Conservation (phyloP, 2,113 vertebrate species). For the Chionomys nivalis region DNA sequence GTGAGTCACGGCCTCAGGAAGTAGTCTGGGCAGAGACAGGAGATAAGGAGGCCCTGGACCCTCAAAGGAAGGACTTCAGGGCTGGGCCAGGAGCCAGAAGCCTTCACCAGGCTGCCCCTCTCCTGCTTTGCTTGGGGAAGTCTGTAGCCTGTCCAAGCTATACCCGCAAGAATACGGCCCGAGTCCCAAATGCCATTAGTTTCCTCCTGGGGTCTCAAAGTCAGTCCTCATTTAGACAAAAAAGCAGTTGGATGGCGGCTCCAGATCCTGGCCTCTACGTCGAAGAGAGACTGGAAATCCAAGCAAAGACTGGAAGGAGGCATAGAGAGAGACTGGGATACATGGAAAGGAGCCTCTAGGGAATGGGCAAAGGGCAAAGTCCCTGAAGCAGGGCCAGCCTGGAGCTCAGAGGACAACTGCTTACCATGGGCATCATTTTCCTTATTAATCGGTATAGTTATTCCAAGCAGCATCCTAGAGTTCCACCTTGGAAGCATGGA, state of each 20-base stretch:
- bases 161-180: not conserved
- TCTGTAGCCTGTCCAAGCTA: not conserved
- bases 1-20: not conserved
- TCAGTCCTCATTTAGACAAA: not conserved
- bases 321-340: not conserved
- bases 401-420: not conserved
- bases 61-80: not conserved
- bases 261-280: not conserved
- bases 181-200: not conserved
- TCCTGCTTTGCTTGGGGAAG: not conserved
- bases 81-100: not conserved
- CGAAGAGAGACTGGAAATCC: not conserved
- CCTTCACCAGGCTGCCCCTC: fast-evolving
- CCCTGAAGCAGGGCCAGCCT: not conserved
- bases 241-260: not conserved
- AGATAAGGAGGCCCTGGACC: not conserved
- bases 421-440: not conserved
- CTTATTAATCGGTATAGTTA: not conserved
- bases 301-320: not conserved
- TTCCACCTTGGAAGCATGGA: not conserved
- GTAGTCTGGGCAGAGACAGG: not conserved
- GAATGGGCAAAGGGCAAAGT: not conserved
- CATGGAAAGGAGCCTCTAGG: not conserved
- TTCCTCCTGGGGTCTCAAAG: not conserved
- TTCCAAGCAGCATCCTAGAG: not conserved